Conservation (phyloP, 92 coral and sea anemone species). For the Siderastrea radians region DNA sequence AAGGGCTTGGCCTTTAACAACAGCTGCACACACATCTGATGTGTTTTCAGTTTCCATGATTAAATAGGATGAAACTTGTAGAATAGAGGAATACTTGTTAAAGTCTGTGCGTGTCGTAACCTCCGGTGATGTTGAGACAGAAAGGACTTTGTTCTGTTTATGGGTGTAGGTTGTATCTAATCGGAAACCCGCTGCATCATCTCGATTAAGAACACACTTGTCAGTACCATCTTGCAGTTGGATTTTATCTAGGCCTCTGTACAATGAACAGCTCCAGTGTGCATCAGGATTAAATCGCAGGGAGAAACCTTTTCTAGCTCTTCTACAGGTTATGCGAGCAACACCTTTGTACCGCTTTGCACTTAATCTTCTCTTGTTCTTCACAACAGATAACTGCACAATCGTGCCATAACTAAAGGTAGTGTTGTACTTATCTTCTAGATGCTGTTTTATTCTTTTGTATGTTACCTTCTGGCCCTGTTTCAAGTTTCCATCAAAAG, state of each 20-base stretch:
- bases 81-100: constrained; percentile 33
- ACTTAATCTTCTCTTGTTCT: constrained; percentile 40
- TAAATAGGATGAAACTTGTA: constrained; percentile 61
- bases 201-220: constrained; percentile 39
- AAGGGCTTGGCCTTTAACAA: constrained; percentile 58
- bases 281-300: constrained; percentile 67
- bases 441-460: constrained; percentile 31
- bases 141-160: constrained; percentile 23
- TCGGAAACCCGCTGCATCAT: constrained; percentile 44
- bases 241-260: constrained; percentile 26
- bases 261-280: constrained; percentile 46
- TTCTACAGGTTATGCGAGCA: constrained; percentile 67
- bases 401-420: constrained; percentile 54
- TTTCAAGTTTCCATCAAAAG: constrained; percentile 47
- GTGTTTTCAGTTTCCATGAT: constrained; percentile 64
- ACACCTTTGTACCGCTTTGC: constrained; percentile 66
- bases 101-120: constrained; percentile 29
- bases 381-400: constrained; percentile 49
- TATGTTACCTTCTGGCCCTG: constrained; percentile 47
- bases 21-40: constrained; percentile 55
- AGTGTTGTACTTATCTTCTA: constrained; percentile 40
- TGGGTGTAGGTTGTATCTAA: constrained; percentile 38
- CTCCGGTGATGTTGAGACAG: constrained; percentile 18
- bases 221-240: constrained; percentile 35
- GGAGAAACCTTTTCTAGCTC: constrained; percentile 68